Conservation (phyloP, 1,140 invertebrate species). For the Megalopta genalis region DNA sequence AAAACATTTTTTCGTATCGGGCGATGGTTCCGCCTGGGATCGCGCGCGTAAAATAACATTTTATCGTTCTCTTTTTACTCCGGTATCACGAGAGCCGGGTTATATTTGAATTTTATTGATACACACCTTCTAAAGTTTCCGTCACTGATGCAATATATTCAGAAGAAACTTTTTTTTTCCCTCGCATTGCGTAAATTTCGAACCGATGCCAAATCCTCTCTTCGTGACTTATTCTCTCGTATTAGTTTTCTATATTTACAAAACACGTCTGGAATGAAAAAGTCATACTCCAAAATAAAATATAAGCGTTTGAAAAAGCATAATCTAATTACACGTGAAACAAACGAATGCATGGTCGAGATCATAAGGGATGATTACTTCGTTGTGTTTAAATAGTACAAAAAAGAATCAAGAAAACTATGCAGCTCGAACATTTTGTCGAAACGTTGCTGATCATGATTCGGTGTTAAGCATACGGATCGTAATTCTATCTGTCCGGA, state of each 20-base stretch:
- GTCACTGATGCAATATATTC: background rate
- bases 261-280: background rate
- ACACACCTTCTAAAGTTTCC: background rate
- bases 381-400: too few relatives aligned
- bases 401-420: too few relatives aligned
- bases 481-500: background rate
- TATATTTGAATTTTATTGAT: background rate
- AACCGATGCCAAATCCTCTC: background rate
- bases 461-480: too few relatives aligned
- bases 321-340: background rate
- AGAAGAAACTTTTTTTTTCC: conserved; percentile 3
- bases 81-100: background rate
- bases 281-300: background rate
- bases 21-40: background rate
- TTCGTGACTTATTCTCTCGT: background rate
- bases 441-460: too few relatives aligned
- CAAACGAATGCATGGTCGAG: too few relatives aligned
- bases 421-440: too few relatives aligned
- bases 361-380: too few relatives aligned
- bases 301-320: background rate
- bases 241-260: background rate
- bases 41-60: background rate
- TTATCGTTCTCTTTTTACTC: background rate
- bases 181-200: background rate
- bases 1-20: background rate